Conservation (phyloP, 2,797 vertebrate species). For the Tolypeutes matacus region DNA sequence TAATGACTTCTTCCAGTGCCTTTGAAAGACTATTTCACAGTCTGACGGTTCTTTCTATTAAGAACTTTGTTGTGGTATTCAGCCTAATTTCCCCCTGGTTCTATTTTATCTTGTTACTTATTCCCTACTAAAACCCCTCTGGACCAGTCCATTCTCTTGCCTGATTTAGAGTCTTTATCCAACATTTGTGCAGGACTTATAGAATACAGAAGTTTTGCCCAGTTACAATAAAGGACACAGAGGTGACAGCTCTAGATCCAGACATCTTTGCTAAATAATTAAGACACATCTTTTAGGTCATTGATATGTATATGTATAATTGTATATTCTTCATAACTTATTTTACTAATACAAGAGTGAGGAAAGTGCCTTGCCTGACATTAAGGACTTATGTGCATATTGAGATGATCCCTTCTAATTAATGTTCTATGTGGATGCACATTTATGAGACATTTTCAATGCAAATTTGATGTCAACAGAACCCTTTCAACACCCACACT, state of each 20-base stretch:
- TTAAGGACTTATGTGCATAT: slow-evolving; percentile 31
- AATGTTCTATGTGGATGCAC: slow-evolving; percentile 47
- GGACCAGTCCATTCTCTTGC: not conserved
- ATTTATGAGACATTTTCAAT: slow-evolving; percentile 72
- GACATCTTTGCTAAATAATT: slow-evolving; percentile 39
- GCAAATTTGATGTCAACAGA: slow-evolving; percentile 72
- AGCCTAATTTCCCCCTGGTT: slow-evolving; percentile 75
- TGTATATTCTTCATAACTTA: slow-evolving; percentile 54
- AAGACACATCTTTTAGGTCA: not conserved
- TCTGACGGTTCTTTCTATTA: slow-evolving; percentile 84
- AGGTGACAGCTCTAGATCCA: not conserved
- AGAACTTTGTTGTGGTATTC: slow-evolving; percentile 83
- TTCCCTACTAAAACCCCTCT: slow-evolving; percentile 73
- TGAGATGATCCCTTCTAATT: slow-evolving; percentile 60
- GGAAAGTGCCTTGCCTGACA: slow-evolving; percentile 7
- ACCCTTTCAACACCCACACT: slow-evolving; percentile 67
- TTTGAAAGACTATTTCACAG: slow-evolving; percentile 85
- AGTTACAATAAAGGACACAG: not conserved
- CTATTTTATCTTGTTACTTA: slow-evolving; percentile 80
- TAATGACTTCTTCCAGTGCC: slow-evolving; percentile 79
- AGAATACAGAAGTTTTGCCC: slow-evolving; percentile 37
- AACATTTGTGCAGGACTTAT: not conserved
- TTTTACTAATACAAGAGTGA: slow-evolving; percentile 58
- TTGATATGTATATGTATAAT: not conserved
- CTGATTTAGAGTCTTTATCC: not conserved